Percentiles rank a stretch among this genome's conserved stretches.
phyloP scores from a whole-genome alignment of 2,113 vertebrate genomes.

The Dolichotis patagonum region DNA sequence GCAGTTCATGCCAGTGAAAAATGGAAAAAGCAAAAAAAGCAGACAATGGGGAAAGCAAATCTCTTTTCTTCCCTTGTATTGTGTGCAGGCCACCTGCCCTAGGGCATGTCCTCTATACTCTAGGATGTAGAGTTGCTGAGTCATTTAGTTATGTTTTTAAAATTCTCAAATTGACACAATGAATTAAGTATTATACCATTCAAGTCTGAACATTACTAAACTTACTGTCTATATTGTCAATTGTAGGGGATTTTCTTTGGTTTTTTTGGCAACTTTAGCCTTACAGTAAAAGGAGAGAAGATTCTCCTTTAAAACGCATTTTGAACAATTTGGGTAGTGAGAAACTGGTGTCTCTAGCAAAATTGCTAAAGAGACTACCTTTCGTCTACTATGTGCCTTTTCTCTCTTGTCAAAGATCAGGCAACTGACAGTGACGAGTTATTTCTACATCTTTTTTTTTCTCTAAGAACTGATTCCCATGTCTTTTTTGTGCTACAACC shows the following conservation, averaged over 20 bases:
- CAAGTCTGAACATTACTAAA: not conserved
- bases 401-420: not conserved
- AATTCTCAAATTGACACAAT: not conserved
- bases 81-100: too few relatives aligned
- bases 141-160: not conserved
- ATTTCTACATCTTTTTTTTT: not conserved
- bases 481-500: not conserved
- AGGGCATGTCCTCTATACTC: not conserved
- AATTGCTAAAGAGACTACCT: not conserved
- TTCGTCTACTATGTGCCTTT: not conserved
- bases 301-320: not conserved
- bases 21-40: too few relatives aligned
- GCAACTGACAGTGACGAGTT: not conserved
- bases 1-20: too few relatives aligned
- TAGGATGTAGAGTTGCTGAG: not conserved
- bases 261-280: not conserved
- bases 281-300: not conserved
- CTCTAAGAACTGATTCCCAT: not conserved
- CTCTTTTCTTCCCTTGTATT: too few relatives aligned
- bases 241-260: not conserved
- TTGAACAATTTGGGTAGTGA: not conserved
- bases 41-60: too few relatives aligned
- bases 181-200: not conserved
- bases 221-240: not conserved
- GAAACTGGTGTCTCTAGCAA: not conserved